Base-by-base conservation (phyloP, 2,113 vertebrate genomes). In the Anoura caudifer region DNA sequence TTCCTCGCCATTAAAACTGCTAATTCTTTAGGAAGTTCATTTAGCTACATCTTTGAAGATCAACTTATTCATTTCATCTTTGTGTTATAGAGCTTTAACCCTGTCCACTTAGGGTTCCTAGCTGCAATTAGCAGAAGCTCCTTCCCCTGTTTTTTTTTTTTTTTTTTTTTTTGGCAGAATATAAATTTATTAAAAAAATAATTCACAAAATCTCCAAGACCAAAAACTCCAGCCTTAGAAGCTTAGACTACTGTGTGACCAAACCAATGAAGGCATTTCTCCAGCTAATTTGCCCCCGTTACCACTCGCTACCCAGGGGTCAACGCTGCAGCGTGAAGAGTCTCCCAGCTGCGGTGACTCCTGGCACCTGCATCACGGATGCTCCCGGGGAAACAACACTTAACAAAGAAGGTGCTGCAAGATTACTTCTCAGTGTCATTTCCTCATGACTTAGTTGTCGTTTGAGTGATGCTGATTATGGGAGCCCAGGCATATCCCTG, bases 161-260 rank as follows among this genome's bases (percentile, higher is more conserved):
- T n/a, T 3, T 36, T 94, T 90, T 3, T 36, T 94, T 90, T 56
- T 56, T 56, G 6, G 41, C 11, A 73, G 17, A 89, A 94, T 83
- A 69, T 67, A n/a, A 3, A 15, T 52, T 79, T 50, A 76, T 77
- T 72, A 56, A 54, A 54, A 54, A 17, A 52, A 17, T 92, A 72
- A 11, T 43, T 88, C 10, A 90, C 0, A 36, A 77, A 54, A 47
- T 72, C 50, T 38, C 9, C 41, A 28, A 2, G 8, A 73, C 31
- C 70, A 41, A 70, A 43, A 33, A 3, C 7, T 50, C 2, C 31
- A 87, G 10, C 12, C 19, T 54, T 61, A 82, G 5, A 70, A 61
- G 31, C 5, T 73, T 31, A 86, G 43, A 70, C 65, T 43, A 52
- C 5, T 72, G 5, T 47, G 2, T 82, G 22, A 65, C 2, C 1